A percentile compares a stretch with the other conserved stretches of the same genome.
phyloP scores from a whole-genome alignment of 2,797 vertebrate genomes.

The Presbytis comata region DNA sequence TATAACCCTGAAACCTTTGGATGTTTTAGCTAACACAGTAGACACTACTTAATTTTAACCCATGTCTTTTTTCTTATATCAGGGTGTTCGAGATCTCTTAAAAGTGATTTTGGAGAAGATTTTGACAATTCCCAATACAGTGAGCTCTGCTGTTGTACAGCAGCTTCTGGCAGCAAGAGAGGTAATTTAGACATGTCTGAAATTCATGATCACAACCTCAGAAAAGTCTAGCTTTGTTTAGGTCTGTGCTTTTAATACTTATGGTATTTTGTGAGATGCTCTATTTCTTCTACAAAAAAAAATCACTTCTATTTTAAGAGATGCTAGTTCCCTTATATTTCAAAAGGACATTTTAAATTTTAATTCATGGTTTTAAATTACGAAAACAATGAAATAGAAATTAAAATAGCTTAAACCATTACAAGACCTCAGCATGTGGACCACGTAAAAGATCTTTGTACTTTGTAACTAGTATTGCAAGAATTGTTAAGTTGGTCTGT shows the following conservation, averaged over 20 bases:
- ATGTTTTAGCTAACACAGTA: not conserved
- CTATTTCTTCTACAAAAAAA: not conserved
- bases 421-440: not conserved
- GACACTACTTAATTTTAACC: constrained; percentile 28
- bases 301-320: constrained; percentile 9
- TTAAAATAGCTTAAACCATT: constrained; percentile 19
- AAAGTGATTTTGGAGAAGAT: constrained; percentile 98
- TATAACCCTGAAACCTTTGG: not conserved
- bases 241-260: not conserved
- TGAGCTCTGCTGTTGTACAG: constrained; percentile 98
- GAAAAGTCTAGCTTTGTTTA: not conserved
- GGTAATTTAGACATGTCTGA: constrained; percentile 81
- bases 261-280: not conserved
- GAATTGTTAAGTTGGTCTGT: not conserved
- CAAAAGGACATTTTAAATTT: not conserved
- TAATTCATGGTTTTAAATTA: not conserved
- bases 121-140: constrained; percentile 94
- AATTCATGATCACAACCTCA: not conserved
- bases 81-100: constrained; percentile 97
- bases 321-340: not conserved
- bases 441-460: not conserved
- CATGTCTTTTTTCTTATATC: constrained; percentile 18
- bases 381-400: not conserved
- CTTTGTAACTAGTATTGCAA: constrained; percentile 3
- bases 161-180: constrained; percentile 96